Evolutionary conservation across 2,797 vertebrate genomes (phyloP).

Genomic region (Molossus molossus): DNA sequence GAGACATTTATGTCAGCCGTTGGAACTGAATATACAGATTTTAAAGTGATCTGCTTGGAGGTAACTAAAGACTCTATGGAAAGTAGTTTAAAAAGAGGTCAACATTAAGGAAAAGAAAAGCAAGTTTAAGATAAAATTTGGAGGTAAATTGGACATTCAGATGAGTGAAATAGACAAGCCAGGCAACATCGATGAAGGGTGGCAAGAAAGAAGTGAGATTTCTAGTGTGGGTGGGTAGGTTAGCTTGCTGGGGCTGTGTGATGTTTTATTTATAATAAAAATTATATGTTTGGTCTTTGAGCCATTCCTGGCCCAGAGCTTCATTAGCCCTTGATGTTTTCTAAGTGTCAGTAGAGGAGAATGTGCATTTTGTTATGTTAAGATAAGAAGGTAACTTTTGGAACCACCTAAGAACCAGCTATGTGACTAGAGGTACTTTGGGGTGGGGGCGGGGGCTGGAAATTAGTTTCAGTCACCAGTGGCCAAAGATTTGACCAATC

Average conservation of each 20-base stretch:
- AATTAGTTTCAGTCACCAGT: neutral
- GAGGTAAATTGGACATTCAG: neutral
- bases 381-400: neutral
- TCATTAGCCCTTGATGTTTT: neutral
- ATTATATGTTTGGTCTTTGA: neutral
- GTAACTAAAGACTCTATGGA: neutral
- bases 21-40: neutral
- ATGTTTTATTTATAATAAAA: neutral
- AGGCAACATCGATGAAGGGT: neutral
- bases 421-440: neutral
- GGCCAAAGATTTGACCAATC: neutral
- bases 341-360: neutral
- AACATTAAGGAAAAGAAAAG: neutral
- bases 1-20: neutral
- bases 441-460: neutral
- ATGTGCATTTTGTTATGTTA: neutral
- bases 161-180: slow-evolving; percentile 3
- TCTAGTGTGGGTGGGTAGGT: neutral
- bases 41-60: neutral
- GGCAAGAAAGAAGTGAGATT: neutral
- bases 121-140: slow-evolving; percentile 19
- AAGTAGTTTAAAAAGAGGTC: neutral
- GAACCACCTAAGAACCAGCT: neutral
- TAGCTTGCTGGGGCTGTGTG: neutral
- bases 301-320: neutral